A percentile compares a stretch with the other conserved stretches of the same genome.
Evolutionary conservation across 2,888 invertebrate genomes (phyloP).

Genomic region (Notodonta dromedarius): DNA sequence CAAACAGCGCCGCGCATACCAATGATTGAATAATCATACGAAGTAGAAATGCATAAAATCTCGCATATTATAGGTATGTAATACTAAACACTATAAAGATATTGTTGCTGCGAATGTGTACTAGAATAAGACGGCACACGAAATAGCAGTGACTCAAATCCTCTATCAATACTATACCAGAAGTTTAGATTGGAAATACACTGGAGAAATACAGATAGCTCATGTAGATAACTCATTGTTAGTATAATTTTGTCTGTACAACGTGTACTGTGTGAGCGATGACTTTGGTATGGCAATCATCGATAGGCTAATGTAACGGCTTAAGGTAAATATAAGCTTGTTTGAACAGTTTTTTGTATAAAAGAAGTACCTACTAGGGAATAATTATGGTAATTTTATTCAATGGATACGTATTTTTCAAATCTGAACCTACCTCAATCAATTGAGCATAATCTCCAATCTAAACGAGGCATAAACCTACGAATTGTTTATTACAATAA

Average conservation of each 20-base stretch:
- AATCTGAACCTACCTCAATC: no score
- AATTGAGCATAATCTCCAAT: neutral
- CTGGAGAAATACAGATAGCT: neutral
- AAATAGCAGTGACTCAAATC: constrained; percentile 13
- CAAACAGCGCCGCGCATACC: neutral
- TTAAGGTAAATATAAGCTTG: no score
- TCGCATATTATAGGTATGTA: constrained; percentile 17
- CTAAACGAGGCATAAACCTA: constrained; percentile 10
- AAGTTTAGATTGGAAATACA: constrained; percentile 1
- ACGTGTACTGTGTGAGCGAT: no score
- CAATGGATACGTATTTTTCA: no score
- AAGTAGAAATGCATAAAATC: constrained; percentile 42
- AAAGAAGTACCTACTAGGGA: no score
- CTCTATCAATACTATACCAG: constrained; percentile 8
- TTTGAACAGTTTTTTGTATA: no score
- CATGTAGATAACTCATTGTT: no score
- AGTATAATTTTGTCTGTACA: no score
- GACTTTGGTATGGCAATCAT: no score
- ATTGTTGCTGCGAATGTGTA: constrained; percentile 24
- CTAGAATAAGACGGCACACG: constrained; percentile 27
- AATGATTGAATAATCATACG: constrained; percentile 12
- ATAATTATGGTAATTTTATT: no score
- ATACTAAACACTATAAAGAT: constrained; percentile 25
- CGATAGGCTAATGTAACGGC: no score
- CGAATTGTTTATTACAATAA: constrained; percentile 16